Percentiles rank a stretch among this genome's conserved stretches.
Conservation (phyloP, 2,888 invertebrate genomes). For the Protula sp. region DNA sequence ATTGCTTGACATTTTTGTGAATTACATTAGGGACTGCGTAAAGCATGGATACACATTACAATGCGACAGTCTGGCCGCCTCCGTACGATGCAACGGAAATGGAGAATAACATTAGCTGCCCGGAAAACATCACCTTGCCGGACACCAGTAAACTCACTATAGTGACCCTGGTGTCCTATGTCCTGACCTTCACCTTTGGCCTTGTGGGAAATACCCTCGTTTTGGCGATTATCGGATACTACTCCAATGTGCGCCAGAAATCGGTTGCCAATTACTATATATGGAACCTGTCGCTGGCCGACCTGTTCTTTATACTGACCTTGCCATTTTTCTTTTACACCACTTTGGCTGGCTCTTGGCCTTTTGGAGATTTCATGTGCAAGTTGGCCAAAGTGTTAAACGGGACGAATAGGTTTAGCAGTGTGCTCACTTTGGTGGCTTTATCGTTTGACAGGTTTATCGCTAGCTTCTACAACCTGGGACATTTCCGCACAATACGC, state of each 20-base stretch:
- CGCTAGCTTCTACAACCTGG: slow-evolving; percentile 19
- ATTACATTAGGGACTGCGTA: too few relatives aligned
- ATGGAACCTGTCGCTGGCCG: slow-evolving; percentile 23
- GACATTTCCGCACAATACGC: slow-evolving; percentile 9
- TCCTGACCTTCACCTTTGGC: slow-evolving; percentile 9
- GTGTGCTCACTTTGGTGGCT: slow-evolving; percentile 21
- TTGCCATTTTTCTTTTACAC: slow-evolving; percentile 18
- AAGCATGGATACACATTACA: too few relatives aligned
- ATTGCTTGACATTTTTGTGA: too few relatives aligned
- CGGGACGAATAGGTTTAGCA: slow-evolving; percentile 16
- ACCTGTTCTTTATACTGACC: slow-evolving; percentile 18
- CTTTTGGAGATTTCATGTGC: slow-evolving; percentile 14
- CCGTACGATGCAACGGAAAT: too few relatives aligned
- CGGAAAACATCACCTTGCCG: too few relatives aligned
- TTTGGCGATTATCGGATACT: slow-evolving; percentile 12
- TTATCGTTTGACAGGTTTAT: slow-evolving; percentile 19
- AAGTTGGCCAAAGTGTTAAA: slow-evolving; percentile 11
- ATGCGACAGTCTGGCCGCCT: too few relatives aligned
- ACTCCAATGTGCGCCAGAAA: slow-evolving; percentile 8
- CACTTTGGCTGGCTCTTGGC: slow-evolving; percentile 15
- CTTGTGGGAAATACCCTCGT: slow-evolving; percentile 12
- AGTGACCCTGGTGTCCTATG: neutral
- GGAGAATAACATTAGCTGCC: too few relatives aligned
- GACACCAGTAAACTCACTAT: neutral
- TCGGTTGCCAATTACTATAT: slow-evolving; percentile 22